Conservation (phyloP, 2,797 vertebrate species). For the Spondyliosoma cantharus region DNA sequence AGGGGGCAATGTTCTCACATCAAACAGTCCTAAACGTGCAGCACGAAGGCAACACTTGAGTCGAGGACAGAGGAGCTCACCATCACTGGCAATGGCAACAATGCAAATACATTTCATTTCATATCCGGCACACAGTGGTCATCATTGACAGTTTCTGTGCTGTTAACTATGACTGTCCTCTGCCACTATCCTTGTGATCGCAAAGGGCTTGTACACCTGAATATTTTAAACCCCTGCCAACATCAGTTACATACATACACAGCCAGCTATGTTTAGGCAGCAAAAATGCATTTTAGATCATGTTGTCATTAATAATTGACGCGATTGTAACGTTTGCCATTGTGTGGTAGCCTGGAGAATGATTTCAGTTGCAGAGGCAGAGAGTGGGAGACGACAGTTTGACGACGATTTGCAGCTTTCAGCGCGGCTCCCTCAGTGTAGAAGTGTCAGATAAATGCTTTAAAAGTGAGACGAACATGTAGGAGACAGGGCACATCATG, state of each 20-base stretch:
- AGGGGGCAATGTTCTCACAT: slow-evolving; percentile 85
- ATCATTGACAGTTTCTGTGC: slow-evolving; percentile 48
- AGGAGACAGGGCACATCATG: slow-evolving; percentile 47
- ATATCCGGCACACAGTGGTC: slow-evolving; percentile 43
- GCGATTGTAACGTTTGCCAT: slow-evolving; percentile 45
- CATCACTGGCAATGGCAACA: slow-evolving; percentile 57
- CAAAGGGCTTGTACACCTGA: slow-evolving; percentile 43
- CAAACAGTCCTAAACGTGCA: slow-evolving; percentile 57
- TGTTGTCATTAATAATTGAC: slow-evolving; percentile 69
- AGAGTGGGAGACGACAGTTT: slow-evolving; percentile 41
- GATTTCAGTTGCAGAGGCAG: slow-evolving; percentile 48
- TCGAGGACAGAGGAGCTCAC: slow-evolving; percentile 69
- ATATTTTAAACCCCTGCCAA: slow-evolving; percentile 58
- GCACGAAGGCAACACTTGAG: slow-evolving; percentile 50
- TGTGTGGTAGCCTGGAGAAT: slow-evolving; percentile 44
- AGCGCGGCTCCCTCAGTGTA: slow-evolving; percentile 15
- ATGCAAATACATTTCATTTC: slow-evolving; percentile 62
- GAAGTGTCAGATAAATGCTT: slow-evolving; percentile 52
- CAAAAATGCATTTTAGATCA: slow-evolving; percentile 70
- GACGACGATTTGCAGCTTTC: slow-evolving; percentile 37
- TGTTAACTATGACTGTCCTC: slow-evolving; percentile 29
- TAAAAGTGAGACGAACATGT: slow-evolving; percentile 39
- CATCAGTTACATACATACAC: slow-evolving; percentile 34
- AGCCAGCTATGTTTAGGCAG: slow-evolving; percentile 51
- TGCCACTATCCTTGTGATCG: slow-evolving; percentile 34